Evolutionary conservation across 1,140 invertebrate species (phyloP).

Genomic region (Drosophila ercepeae): DNA sequence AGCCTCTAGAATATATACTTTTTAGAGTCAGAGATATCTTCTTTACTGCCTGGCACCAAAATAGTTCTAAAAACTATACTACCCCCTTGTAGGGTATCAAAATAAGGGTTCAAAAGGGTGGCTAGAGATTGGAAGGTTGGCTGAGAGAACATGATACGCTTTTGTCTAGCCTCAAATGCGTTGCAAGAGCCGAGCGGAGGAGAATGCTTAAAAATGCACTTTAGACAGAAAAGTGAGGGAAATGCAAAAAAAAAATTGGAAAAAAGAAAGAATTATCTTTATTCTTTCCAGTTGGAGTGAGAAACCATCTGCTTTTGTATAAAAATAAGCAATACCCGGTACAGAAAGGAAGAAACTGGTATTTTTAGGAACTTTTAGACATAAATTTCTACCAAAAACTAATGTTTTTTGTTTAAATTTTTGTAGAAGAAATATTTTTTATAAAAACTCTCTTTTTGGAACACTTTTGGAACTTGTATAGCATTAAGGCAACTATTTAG

Average conservation of each 20-base stretch:
- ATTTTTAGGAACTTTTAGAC: too few relatives aligned
- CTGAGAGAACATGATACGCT: constrained; percentile 66
- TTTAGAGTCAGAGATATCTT: too few relatives aligned
- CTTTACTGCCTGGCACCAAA: too few relatives aligned
- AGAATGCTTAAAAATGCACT: constrained; percentile 36
- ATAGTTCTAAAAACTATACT: too few relatives aligned
- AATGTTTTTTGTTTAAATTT: too few relatives aligned
- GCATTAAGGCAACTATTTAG: not conserved
- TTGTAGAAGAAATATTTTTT: too few relatives aligned
- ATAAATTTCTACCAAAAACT: too few relatives aligned
- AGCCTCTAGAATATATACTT: too few relatives aligned
- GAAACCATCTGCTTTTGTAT: not conserved
- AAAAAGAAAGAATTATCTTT: constrained; percentile 33
- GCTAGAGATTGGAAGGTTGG: not conserved
- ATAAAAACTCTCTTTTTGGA: not conserved
- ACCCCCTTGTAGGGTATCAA: too few relatives aligned
- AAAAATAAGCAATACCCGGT: not conserved
- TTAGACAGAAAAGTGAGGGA: constrained; percentile 3
- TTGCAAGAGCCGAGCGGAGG: constrained; percentile 16
- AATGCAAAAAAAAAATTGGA: not conserved
- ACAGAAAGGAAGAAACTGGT: not conserved
- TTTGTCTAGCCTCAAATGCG: constrained; percentile 61
- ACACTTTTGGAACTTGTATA: not conserved
- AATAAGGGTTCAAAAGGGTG: not conserved
- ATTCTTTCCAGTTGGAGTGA: not conserved